Base-by-base conservation (phyloP, 2,113 vertebrate genomes). In the Sialia sialis region DNA sequence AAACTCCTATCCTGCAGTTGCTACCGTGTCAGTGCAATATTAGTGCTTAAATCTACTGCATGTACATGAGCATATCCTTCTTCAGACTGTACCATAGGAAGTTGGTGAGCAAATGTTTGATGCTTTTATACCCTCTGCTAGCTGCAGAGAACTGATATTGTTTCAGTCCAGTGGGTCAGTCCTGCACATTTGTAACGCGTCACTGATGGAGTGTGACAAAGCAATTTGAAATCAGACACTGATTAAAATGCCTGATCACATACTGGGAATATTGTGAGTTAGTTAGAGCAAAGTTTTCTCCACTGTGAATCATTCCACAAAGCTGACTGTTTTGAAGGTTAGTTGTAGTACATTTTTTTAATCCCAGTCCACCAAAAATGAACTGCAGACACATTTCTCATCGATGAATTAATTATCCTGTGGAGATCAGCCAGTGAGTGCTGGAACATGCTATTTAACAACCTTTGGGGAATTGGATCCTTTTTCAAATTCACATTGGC, bases 341-440 rank as follows among this genome's bases (percentile, higher is more conserved):
- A 95, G 69, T 46, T 94, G 69, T 90, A 97, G 79, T 77, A 89
- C 88, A 84, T 95, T 91, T 94, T 94, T 96, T 97, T 82, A 63
- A 90, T 88, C 59, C 38, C 83, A 70, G n/a, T 58, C 91, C 85
- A 93, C 87, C 82, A 94, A 95, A 94, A 97, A 97, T 94, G 94
- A 97, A 96, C 97, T 96, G 95, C 52, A 96, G 90, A 84, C 89
- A 81, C 38, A 93, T 96, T 97, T 94, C 72, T 87, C 26, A 25
- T 79, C 69, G 92, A 81, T 93, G 95, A 96, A 96, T 96, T 97
- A 97, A 98, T 98, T 98, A 98, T 49, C 84, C 80, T 91, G 79
- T 84, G 72, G 92, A 97, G 88, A 97, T 87, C 64, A 96, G 93
- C 72, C 49, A 60, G 64, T 80, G 95, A 96, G 22, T 80, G 43